These are phyloP conservation scores for Dorcus hopei DNA, from an alignment of 2,888 invertebrate genomes.

Conservation along the genomic window DNA sequence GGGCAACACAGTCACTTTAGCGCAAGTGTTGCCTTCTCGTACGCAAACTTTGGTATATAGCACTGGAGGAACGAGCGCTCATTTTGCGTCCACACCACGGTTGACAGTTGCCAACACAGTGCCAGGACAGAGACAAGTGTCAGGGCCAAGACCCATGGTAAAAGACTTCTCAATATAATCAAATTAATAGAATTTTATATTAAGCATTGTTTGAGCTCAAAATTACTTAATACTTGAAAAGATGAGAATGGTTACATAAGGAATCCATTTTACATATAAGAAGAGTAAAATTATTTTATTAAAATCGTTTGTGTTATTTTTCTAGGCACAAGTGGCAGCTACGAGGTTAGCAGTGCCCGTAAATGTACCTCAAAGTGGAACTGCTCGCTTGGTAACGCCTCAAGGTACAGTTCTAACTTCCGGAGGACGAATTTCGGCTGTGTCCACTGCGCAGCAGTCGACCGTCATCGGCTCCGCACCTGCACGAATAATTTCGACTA, in stretches of 20 bases:
- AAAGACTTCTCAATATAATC: constrained; percentile 12
- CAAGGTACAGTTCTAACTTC: constrained; percentile 43
- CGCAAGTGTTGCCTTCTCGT: constrained; percentile 46
- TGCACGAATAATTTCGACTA: constrained; percentile 36
- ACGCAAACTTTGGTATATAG: constrained; percentile 48
- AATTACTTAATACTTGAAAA: too few species aligned
- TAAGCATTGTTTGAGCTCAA: too few species aligned
- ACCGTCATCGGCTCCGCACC: constrained; percentile 32
- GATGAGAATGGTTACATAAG: too few species aligned
- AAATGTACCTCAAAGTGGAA: constrained; percentile 35
- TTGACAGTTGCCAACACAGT: constrained; percentile 40
- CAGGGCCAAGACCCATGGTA: constrained; percentile 36
- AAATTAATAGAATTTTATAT: neutral
- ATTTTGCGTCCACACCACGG: constrained; percentile 39
- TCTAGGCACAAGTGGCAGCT: constrained; percentile 40
- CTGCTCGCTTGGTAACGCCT: constrained; percentile 37
- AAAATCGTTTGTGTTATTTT: neutral
- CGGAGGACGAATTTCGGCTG: constrained; percentile 39
- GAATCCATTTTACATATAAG: too few species aligned
- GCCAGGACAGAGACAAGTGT: constrained; percentile 31
- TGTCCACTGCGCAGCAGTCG: constrained; percentile 34
- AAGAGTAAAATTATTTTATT: too few species aligned
- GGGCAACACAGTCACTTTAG: constrained; percentile 40
- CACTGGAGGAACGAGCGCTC: constrained; percentile 34
- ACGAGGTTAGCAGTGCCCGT: constrained; percentile 38